Evolutionary conservation across 2,888 invertebrate genomes (phyloP).

Genomic region (Frankliniella fusca): DNA sequence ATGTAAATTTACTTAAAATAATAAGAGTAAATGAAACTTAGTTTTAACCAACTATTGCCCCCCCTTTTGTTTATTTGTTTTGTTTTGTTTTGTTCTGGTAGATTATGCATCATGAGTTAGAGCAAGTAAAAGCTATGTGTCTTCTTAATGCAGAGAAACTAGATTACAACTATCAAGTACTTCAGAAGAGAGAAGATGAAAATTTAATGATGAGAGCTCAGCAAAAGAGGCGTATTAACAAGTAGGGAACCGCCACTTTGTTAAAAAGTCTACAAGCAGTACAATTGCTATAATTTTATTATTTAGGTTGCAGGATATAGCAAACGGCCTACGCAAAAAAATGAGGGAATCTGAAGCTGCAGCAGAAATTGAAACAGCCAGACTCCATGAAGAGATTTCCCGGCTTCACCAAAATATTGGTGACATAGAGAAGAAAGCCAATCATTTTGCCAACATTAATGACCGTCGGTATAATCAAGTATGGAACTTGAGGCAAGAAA

Average conservation of each 20-base stretch:
- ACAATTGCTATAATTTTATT: conserved; percentile 24
- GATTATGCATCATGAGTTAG: conserved; percentile 71
- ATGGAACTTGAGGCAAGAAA: conserved; percentile 59
- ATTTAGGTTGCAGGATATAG: conserved; percentile 60
- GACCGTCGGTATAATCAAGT: conserved; percentile 59
- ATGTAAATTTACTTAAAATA: conserved; percentile 36
- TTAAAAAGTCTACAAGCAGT: not conserved
- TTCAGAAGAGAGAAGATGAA: conserved; percentile 84
- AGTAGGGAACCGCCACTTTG: conserved; percentile 44
- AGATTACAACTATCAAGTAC: conserved; percentile 82
- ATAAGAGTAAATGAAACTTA: not conserved
- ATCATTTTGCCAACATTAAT: conserved; percentile 60
- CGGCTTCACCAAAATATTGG: conserved; percentile 63
- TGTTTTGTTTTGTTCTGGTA: conserved; percentile 47
- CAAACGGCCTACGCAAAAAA: conserved; percentile 61
- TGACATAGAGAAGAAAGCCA: conserved; percentile 66
- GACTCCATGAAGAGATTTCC: conserved; percentile 63
- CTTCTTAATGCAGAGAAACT: conserved; percentile 84
- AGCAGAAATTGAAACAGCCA: conserved; percentile 61
- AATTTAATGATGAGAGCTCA: conserved; percentile 73
- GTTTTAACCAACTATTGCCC: not conserved
- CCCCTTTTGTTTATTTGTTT: not conserved
- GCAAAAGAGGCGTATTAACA: conserved; percentile 71
- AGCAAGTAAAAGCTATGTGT: conserved; percentile 72
- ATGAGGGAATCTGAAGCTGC: conserved; percentile 62